Conservation (phyloP, 1,140 invertebrate genomes). For the Drosophila tsacasi region DNA sequence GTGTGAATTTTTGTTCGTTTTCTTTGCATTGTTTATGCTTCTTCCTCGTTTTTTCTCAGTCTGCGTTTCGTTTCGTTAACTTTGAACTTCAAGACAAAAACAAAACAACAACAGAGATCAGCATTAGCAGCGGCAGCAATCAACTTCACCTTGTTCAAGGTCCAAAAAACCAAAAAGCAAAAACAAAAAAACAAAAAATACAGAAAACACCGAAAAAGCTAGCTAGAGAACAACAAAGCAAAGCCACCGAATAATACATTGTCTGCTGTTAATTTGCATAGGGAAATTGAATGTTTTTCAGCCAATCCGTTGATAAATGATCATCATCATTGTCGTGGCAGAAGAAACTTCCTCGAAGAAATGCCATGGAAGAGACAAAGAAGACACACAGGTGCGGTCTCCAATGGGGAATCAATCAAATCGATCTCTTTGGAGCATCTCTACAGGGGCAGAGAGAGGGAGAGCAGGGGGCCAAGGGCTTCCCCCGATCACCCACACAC, state of each 20-base stretch:
- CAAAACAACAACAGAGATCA: conserved; percentile 35
- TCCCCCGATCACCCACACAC: conserved; percentile 13
- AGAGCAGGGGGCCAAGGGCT: conserved; percentile 16
- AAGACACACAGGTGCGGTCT: conserved; percentile 10
- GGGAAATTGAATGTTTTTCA: conserved; percentile 70
- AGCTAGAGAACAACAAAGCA: conserved; percentile 19
- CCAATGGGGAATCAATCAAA: conserved; percentile 11
- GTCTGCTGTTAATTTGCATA: conserved; percentile 67
- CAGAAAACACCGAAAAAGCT: conserved; percentile 30
- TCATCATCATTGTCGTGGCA: background rate
- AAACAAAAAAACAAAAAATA: conserved; percentile 22
- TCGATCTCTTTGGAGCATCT: background rate
- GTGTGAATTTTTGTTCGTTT: conserved; percentile 69
- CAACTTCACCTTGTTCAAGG: conserved; percentile 82
- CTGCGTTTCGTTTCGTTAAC: conserved; percentile 66
- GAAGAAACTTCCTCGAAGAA: conserved; percentile 30
- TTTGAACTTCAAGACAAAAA: conserved; percentile 75
- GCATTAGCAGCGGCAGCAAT: conserved; percentile 57
- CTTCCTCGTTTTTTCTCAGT: conserved; percentile 34
- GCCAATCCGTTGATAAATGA: conserved; percentile 28
- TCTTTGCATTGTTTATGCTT: conserved; percentile 62
- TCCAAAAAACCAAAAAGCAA: conserved; percentile 59
- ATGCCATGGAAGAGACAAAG: background rate
- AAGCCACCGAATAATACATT: conserved; percentile 27
- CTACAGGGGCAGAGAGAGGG: no score